These are phyloP conservation scores for Leuciscus waleckii DNA, from an alignment of 2,797 vertebrate species.

Conservation along the genomic window DNA sequence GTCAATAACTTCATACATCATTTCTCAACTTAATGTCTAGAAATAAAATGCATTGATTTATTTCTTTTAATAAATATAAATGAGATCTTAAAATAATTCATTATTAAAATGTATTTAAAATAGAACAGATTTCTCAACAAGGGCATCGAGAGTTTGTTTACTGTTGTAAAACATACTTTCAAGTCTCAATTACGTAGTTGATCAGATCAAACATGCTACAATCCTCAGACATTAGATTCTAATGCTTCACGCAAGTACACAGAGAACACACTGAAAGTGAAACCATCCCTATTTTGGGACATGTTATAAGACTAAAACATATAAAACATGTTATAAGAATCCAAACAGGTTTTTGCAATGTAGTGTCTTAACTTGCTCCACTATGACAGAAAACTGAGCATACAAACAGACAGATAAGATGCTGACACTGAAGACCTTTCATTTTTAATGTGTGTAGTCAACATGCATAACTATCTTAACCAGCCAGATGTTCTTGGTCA, in stretches of 20 bases:
- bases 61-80: not conserved
- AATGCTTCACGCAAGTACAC: not conserved
- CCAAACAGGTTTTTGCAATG: not conserved
- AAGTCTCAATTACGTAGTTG: not conserved
- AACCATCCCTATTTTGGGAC: not conserved
- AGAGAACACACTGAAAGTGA: not conserved
- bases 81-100: not conserved
- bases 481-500: not conserved
- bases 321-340: no score
- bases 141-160: not conserved
- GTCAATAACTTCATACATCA: not conserved
- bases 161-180: not conserved
- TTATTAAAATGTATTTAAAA: no score
- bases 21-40: not conserved
- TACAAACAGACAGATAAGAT: not conserved
- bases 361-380: not conserved
- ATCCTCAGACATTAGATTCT: not conserved
- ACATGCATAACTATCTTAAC: not conserved
- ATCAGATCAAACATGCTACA: not conserved
- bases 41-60: no score
- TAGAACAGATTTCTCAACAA: not conserved
- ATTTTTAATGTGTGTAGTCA: not conserved
- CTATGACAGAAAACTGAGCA: not conserved
- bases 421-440: not conserved
- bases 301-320: no score